These are phyloP conservation scores for Phrynocephalus vlangalii DNA, from an alignment of 2,797 vertebrate genomes.

Conservation along the genomic window DNA sequence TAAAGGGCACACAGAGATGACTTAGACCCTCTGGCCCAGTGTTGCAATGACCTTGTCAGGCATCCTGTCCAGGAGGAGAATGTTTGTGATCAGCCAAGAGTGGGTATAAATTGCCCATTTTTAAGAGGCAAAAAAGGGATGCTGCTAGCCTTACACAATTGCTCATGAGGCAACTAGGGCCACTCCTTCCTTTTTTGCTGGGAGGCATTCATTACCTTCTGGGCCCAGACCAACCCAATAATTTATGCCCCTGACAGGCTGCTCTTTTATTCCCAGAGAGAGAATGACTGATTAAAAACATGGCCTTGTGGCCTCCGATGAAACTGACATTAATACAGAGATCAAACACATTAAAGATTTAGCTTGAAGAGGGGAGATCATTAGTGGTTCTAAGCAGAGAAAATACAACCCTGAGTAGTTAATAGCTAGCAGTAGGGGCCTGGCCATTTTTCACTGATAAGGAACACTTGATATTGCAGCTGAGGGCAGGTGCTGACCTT, in stretches of 20 bases:
- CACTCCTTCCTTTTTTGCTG: not conserved
- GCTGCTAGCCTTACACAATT: not conserved
- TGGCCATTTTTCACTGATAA: constrained; percentile 38
- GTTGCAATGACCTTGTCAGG: not conserved
- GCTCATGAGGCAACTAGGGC: not conserved
- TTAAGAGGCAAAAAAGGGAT: not conserved
- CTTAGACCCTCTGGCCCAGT: not conserved
- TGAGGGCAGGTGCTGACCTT: constrained; percentile 24
- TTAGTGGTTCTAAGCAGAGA: not conserved
- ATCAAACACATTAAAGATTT: constrained; percentile 36
- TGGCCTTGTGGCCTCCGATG: constrained; percentile 19
- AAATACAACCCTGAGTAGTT: constrained; percentile 26
- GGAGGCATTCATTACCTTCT: not conserved
- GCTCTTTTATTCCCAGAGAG: not conserved
- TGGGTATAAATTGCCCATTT: not conserved
- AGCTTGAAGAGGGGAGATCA: constrained; percentile 30
- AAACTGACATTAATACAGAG: constrained; percentile 18
- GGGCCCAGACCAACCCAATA: not conserved
- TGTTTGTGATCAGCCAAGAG: not conserved
- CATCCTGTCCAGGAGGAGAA: not conserved
- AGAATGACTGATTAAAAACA: constrained; percentile 29
- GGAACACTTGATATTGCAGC: constrained; percentile 24
- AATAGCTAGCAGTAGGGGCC: constrained; percentile 14
- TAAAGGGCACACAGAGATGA: not conserved
- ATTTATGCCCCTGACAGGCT: constrained; percentile 8